Base-by-base conservation (phyloP, 2,113 vertebrate genomes). In the Chaetodon trifascialis region DNA sequence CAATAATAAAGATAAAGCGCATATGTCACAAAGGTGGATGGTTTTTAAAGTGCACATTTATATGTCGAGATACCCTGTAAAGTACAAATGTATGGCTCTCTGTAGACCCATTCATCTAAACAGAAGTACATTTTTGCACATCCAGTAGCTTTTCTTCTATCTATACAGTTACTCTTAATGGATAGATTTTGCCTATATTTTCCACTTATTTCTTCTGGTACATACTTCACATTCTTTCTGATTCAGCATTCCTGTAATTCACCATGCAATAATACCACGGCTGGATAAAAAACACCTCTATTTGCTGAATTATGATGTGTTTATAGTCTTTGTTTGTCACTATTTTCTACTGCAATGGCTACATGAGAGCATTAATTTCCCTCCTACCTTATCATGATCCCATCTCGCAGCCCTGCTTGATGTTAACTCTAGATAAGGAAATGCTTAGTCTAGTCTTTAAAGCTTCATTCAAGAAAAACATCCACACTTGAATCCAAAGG, bases 401-500 rank as follows among this genome's bases (percentile, higher is more conserved):
- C 25, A 66, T 62, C 49, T 67, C 14, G 15, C 36, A 47, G n/a
- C 64, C 52, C 17, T 52, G 12, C 25, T 3, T 76, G 66, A 84
- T 84, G 77, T 84, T 79, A 63, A 68, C 70, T 70, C 38, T 36
- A 76, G 79, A 82, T 71, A 81, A 25, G 47, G 12, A 60, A 70
- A 59, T 70, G 69, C 58, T 71, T 71, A 17, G 55, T 76, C 81
- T 77, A 51, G n/a, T 73, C 54, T 81, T 75, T 83, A 59, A 79
- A 55, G 68, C 76, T 80, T 89, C 74, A 80, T 93, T 82, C 69
- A 87, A 69, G 66, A 89, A 87, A 89, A 87, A 66, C 47, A 62
- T 72, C 19, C 21, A 72, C 71, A 66, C 76, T 87, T 65, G 71
- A 73, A 68, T 42, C 36, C 46, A 38, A 76, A 76, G 71, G 73